phyloP scores from a whole-genome alignment of 2,888 invertebrate genomes.

The Apodemia hepburni region DNA sequence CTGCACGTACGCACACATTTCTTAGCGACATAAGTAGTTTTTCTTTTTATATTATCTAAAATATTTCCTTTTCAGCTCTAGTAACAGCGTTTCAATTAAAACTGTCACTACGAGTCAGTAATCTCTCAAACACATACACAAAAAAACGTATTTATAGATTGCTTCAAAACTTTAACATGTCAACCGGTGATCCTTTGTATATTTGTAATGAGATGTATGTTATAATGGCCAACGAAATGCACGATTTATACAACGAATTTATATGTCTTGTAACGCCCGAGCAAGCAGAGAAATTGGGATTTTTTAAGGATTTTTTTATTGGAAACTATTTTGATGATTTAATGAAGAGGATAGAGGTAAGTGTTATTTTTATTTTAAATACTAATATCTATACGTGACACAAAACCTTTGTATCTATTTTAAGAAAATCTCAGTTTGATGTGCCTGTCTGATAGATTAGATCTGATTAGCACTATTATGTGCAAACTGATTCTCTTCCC shows the following conservation, averaged over 20 bases:
- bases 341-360: slow-evolving; percentile 53
- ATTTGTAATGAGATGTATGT: slow-evolving; percentile 41
- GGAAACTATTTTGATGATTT: slow-evolving; percentile 45
- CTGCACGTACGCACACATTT: too few species aligned
- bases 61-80: slow-evolving; percentile 40
- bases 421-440: too few species aligned
- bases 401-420: too few species aligned
- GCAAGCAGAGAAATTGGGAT: slow-evolving; percentile 51
- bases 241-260: slow-evolving; percentile 58
- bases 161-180: slow-evolving; percentile 43
- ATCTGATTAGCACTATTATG: too few species aligned
- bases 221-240: slow-evolving; percentile 39
- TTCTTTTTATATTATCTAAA: background rate
- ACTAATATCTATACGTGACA: too few species aligned
- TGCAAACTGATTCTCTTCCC: too few species aligned
- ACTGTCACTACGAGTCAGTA: slow-evolving; percentile 37
- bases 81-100: slow-evolving; percentile 52
- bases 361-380: slow-evolving; percentile 17
- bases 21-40: too few species aligned
- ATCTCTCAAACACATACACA: slow-evolving; percentile 32
- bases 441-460: too few species aligned
- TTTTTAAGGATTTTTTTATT: slow-evolving; percentile 56
- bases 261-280: slow-evolving; percentile 55
- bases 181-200: slow-evolving; percentile 38
- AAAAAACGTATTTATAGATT: slow-evolving; percentile 41